Evolutionary conservation across 2,113 vertebrate genomes (phyloP).

Genomic region (Protobothrops mucrosquamatus): DNA sequence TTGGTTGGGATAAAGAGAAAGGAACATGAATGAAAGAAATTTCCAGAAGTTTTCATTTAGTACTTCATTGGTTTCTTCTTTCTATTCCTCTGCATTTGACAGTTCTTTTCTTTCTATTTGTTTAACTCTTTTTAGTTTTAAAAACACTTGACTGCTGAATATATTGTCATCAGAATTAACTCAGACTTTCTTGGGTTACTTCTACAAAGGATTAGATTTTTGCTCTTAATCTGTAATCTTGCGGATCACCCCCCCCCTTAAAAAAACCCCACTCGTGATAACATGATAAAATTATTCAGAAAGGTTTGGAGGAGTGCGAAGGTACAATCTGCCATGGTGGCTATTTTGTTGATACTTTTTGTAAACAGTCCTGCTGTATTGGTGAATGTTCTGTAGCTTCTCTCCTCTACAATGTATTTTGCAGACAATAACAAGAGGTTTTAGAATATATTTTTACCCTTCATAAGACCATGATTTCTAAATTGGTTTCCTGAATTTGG

Average conservation of each 20-base stretch:
- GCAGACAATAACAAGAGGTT: not conserved
- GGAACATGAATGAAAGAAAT: not conserved
- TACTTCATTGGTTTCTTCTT: not conserved
- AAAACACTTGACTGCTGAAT: not conserved
- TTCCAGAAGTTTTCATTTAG: not conserved
- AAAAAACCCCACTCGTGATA: not conserved
- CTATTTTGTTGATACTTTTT: not conserved
- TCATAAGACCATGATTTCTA: not conserved
- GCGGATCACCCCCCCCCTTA: not conserved
- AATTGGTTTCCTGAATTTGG: not conserved
- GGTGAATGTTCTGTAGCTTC: not conserved
- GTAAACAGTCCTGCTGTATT: not conserved
- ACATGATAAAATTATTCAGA: not conserved
- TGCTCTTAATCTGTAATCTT: not conserved
- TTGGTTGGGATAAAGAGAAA: not conserved
- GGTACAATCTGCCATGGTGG: not conserved
- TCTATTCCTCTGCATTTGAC: not conserved
- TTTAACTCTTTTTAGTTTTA: not conserved
- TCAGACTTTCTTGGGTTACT: not conserved
- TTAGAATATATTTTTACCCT: not conserved
- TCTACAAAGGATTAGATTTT: not conserved
- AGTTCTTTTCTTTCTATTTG: not conserved
- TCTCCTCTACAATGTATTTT: not conserved
- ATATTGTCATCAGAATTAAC: not conserved
- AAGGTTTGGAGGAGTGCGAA: not conserved